These are phyloP conservation scores for Lepidochrysops patricia DNA, from an alignment of 2,888 invertebrate genomes.

Conservation along the genomic window DNA sequence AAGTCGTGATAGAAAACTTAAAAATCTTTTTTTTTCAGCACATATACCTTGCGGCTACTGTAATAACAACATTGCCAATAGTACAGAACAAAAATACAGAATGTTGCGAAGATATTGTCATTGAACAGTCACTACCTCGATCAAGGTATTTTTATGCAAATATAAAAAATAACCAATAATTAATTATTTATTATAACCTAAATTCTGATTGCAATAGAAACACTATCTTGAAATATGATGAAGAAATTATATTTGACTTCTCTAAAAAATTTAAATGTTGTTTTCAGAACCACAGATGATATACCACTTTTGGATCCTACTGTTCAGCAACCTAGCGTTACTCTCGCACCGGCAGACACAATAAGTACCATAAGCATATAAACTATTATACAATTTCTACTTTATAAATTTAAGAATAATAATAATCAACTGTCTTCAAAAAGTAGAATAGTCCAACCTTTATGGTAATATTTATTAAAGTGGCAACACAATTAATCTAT, in stretches of 20 bases:
- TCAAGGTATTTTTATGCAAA: slow-evolving; percentile 52
- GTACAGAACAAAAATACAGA: slow-evolving; percentile 42
- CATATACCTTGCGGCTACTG: slow-evolving; percentile 53
- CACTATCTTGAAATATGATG: too few species aligned
- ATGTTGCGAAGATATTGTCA: slow-evolving; percentile 52
- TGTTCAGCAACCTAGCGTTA: slow-evolving; percentile 54
- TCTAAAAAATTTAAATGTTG: not conserved
- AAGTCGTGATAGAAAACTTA: too few species aligned
- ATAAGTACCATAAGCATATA: slow-evolving; percentile 71
- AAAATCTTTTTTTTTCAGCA: slow-evolving; percentile 47
- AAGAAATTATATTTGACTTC: not conserved
- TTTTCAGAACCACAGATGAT: slow-evolving; percentile 59
- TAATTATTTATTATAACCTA: too few species aligned
- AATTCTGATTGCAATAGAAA: too few species aligned
- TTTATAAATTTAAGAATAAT: not conserved
- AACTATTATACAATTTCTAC: slow-evolving; percentile 20
- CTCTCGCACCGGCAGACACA: slow-evolving; percentile 60
- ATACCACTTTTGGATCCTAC: slow-evolving; percentile 63
- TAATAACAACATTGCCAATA: slow-evolving; percentile 60
- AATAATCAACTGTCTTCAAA: not conserved
- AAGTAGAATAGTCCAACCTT: not conserved
- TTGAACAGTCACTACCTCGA: slow-evolving; percentile 45
- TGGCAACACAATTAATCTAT: not conserved
- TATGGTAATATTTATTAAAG: slow-evolving; percentile 1
- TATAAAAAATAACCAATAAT: too few species aligned